Conservation (phyloP, 2,113 vertebrate species). For the Chaenocephalus aceratus region DNA sequence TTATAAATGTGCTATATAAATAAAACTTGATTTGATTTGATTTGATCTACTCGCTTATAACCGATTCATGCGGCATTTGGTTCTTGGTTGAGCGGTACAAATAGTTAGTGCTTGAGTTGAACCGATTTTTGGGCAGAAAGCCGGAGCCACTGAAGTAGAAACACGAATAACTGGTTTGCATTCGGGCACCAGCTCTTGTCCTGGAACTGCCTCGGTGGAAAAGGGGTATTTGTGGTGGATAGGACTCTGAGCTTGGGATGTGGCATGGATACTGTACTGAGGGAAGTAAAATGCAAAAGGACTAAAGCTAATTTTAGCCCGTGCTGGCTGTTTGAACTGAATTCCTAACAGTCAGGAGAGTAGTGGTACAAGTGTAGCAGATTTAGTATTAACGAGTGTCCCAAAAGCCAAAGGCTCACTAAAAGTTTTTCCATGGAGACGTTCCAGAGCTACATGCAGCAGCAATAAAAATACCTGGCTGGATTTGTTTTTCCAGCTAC, state of each 20-base stretch:
- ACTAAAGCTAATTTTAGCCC: constrained; percentile 51
- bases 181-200: too few species aligned
- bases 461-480: constrained; percentile 61
- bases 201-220: too few species aligned
- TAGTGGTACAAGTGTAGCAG: constrained; percentile 20
- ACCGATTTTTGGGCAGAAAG: too few species aligned
- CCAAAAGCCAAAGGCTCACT: constrained; percentile 39
- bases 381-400: constrained; percentile 53
- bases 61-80: too few species aligned
- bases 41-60: too few species aligned
- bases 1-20: too few species aligned
- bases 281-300: constrained; percentile 36
- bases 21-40: too few species aligned
- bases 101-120: too few species aligned
- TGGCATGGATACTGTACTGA: constrained; percentile 15
- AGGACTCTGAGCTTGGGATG: background rate
- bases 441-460: constrained; percentile 39
- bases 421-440: constrained; percentile 68
- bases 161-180: too few species aligned
- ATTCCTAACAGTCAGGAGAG: constrained; percentile 47
- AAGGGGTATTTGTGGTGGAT: background rate
- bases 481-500: constrained; percentile 2
- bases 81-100: too few species aligned
- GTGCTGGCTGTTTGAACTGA: constrained; percentile 50
- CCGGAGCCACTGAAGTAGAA: too few species aligned